Evolutionary conservation across 2,888 invertebrate genomes (phyloP).

Genomic region (Calliscelio sp.): DNA sequence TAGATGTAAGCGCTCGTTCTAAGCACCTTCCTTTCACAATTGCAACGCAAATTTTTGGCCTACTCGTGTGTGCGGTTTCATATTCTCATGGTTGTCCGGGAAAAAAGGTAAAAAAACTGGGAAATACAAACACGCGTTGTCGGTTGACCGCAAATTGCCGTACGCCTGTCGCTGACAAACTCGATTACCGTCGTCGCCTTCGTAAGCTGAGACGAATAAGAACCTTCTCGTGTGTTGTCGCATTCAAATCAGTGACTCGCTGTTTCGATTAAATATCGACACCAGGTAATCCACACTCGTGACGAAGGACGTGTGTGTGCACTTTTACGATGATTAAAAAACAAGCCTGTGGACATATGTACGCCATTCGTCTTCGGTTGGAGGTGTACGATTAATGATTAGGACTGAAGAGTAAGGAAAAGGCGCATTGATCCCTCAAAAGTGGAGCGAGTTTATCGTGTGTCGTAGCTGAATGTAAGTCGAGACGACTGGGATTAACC

Average conservation of each 20-base stretch:
- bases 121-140: conserved; percentile 56
- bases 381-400: conserved; percentile 53
- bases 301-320: conserved; percentile 41
- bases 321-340: conserved; percentile 24
- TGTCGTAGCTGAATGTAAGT: conserved; percentile 73
- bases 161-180: conserved; percentile 64
- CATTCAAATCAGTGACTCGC: conserved; percentile 54
- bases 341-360: no score
- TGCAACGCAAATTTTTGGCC: conserved; percentile 35
- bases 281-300: conserved; percentile 42
- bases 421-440: conserved; percentile 74
- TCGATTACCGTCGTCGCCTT: conserved; percentile 54
- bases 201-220: conserved; percentile 55
- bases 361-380: no score
- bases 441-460: conserved; percentile 80
- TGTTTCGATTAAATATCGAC: conserved; percentile 61
- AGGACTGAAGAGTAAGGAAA: no score
- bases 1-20: no score
- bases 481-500: conserved; percentile 72
- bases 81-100: conserved; percentile 48
- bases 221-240: conserved; percentile 47
- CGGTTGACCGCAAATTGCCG: conserved; percentile 59
- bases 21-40: conserved; percentile 4
- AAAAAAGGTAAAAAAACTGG: conserved; percentile 18
- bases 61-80: conserved; percentile 24